These are phyloP conservation scores for Drosophila melanosoma DNA, from an alignment of 2,888 invertebrate genomes.

Conservation along the genomic window DNA sequence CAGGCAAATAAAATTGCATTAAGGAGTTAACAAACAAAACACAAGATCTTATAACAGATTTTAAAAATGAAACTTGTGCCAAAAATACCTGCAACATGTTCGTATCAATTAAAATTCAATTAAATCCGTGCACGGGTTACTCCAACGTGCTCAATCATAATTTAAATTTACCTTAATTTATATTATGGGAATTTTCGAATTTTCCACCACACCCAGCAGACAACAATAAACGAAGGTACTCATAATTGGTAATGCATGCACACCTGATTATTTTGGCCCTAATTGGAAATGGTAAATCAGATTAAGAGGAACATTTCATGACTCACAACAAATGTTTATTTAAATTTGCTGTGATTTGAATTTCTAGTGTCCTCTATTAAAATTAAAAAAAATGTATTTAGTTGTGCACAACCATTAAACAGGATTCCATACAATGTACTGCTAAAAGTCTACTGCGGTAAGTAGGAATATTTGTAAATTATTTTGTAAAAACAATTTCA, in stretches of 20 bases:
- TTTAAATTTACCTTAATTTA: slow-evolving; percentile 55
- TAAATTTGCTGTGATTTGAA: slow-evolving; percentile 4
- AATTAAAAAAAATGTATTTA: background rate
- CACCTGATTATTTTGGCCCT: slow-evolving; percentile 31
- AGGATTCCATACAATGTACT: background rate
- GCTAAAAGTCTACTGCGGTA: background rate
- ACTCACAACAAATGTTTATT: background rate
- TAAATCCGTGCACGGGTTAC: slow-evolving; percentile 47
- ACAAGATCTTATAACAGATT: slow-evolving; percentile 9
- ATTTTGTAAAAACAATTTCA: background rate
- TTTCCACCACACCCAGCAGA: background rate
- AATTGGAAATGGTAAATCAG: slow-evolving; percentile 59
- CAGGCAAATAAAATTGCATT: slow-evolving; percentile 29
- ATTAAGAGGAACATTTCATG: slow-evolving; percentile 43
- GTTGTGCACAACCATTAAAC: background rate
- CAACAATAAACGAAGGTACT: slow-evolving; percentile 14
- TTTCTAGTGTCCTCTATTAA: background rate
- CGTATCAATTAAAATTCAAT: slow-evolving; percentile 66
- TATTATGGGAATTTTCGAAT: slow-evolving; percentile 30
- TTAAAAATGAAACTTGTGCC: slow-evolving; percentile 9
- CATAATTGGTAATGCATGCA: slow-evolving; percentile 31
- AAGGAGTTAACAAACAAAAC: background rate
- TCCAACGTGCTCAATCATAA: slow-evolving; percentile 51
- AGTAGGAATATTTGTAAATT: background rate
- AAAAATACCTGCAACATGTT: slow-evolving; percentile 9